These are phyloP conservation scores for Apomyelois bistriatella DNA, from an alignment of 2,888 invertebrate species.

Conservation along the genomic window DNA sequence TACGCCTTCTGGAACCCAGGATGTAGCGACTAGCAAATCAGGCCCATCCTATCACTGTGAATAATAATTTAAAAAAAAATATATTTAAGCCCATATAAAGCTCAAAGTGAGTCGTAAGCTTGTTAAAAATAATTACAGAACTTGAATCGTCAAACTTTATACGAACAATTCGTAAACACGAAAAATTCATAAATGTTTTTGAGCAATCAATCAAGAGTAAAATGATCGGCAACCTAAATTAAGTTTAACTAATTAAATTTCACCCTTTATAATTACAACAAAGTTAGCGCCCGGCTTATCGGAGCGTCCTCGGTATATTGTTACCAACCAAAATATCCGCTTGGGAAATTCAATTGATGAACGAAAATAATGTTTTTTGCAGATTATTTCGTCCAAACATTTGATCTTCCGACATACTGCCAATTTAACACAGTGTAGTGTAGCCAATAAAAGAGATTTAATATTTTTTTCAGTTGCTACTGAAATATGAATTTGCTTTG, in stretches of 20 bases:
- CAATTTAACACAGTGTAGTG: background rate
- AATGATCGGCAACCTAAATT: background rate
- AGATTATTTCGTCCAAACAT: conserved; percentile 12
- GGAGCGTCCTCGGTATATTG: conserved; percentile 9
- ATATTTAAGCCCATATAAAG: too few relatives aligned
- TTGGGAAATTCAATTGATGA: conserved; percentile 11
- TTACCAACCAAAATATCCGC: conserved; percentile 4
- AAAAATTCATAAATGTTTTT: background rate
- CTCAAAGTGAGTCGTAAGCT: too few relatives aligned
- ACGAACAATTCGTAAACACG: background rate
- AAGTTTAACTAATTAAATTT: conserved; percentile 13
- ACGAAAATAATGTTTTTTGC: conserved; percentile 4
- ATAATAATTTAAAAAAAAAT: too few relatives aligned
- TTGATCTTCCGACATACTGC: conserved; percentile 12
- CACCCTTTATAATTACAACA: conserved; percentile 12
- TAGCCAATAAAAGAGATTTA: background rate
- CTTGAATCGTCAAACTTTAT: too few relatives aligned
- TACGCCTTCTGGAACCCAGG: too few relatives aligned
- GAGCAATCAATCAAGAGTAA: background rate
- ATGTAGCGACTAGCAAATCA: too few relatives aligned
- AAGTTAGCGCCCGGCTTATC: conserved; percentile 4
- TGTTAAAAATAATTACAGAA: too few relatives aligned
- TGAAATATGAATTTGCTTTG: too few relatives aligned
- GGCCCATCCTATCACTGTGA: too few relatives aligned
- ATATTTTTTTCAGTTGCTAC: background rate